phyloP scores from a whole-genome alignment of 2,113 vertebrate genomes.

The Amblyornis subalaris region DNA sequence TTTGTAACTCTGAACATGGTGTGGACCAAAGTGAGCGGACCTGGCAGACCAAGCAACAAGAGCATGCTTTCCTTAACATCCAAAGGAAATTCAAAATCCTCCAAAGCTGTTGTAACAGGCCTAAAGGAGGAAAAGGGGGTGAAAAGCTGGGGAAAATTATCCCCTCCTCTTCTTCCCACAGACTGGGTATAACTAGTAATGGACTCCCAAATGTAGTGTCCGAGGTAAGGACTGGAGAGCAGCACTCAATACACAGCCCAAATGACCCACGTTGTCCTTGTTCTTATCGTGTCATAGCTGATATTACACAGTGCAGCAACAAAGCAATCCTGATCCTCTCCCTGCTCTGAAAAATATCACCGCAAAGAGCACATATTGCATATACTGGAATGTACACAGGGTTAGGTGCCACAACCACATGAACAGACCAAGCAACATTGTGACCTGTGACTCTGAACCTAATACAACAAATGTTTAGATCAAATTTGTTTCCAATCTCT shows the following conservation, averaged over 20 bases:
- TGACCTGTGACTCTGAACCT: not conserved
- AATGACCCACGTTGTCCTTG: not conserved
- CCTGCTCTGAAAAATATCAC: not conserved
- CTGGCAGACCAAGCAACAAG: not conserved
- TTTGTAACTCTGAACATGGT: not conserved
- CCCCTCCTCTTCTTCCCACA: not conserved
- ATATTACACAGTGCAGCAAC: not conserved
- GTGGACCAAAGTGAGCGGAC: accelerated
- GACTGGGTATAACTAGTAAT: not conserved
- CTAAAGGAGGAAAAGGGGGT: not conserved
- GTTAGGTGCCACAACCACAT: too few species aligned
- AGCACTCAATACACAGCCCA: not conserved
- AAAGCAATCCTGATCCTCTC: not conserved
- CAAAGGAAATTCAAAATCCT: not conserved
- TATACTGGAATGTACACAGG: not conserved
- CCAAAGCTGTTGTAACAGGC: not conserved
- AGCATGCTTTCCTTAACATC: not conserved
- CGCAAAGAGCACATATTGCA: too few species aligned
- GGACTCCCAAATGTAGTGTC: too few species aligned
- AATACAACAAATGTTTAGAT: not conserved
- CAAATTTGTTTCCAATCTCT: not conserved
- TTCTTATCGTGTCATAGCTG: not conserved
- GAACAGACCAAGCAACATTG: not conserved
- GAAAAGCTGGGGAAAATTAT: not conserved
- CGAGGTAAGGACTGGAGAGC: not conserved